Evolutionary conservation across 2,113 vertebrate genomes (phyloP).

Genomic region (Bungarus multicinctus): DNA sequence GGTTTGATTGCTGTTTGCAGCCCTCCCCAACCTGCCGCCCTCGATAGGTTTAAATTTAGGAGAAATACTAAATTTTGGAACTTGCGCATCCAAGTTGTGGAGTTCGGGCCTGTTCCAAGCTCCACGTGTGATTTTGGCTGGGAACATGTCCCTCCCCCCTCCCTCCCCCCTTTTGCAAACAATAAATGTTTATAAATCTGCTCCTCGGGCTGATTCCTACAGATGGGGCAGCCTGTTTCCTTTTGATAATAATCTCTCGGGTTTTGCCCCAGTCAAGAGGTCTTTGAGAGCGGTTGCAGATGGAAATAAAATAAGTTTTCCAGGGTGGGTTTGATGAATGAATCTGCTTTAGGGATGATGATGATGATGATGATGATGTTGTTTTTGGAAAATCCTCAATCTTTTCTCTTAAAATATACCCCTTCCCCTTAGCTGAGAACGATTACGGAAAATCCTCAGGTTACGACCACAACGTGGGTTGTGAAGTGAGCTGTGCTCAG

Average conservation of each 20-base stretch:
- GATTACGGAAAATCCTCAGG: neutral
- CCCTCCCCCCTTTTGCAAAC: neutral
- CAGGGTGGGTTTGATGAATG: neutral
- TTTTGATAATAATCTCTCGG: neutral
- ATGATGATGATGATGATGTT: too few relatives aligned
- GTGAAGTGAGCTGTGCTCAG: neutral
- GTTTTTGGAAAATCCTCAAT: neutral
- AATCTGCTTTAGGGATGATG: neutral
- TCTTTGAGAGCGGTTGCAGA: neutral
- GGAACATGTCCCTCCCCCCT: neutral
- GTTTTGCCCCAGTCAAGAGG: neutral
- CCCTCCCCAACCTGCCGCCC: neutral
- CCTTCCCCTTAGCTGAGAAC: neutral
- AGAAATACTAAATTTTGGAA: neutral
- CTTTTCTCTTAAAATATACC: neutral
- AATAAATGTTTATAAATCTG: neutral
- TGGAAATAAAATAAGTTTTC: neutral
- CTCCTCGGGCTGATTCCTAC: neutral
- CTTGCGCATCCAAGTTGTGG: neutral
- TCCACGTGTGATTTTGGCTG: neutral
- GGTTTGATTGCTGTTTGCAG: neutral
- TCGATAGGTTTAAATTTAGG: neutral
- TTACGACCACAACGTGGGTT: too few relatives aligned
- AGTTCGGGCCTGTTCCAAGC: neutral
- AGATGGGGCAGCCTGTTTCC: neutral